Conservation (phyloP, 2,888 invertebrate genomes). For the Cerceris rybyensis region DNA sequence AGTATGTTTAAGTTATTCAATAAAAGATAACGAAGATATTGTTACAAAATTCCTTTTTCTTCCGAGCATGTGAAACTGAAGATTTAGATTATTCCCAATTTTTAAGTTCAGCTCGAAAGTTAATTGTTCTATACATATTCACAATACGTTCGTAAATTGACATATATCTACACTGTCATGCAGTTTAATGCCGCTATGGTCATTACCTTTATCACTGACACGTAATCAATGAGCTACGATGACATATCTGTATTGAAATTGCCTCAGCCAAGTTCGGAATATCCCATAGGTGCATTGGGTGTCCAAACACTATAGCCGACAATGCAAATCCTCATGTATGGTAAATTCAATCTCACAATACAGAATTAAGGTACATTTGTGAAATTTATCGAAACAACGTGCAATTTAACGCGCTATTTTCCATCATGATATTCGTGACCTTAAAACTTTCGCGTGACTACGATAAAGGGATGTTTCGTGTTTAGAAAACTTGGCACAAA, state of each 20-base stretch:
- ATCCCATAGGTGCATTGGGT: not conserved
- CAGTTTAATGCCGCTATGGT: conserved; percentile 9
- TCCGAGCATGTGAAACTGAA: no score
- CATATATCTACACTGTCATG: conserved; percentile 20
- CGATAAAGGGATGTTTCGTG: no score
- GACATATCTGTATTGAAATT: conserved; percentile 10
- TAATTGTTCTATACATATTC: not conserved
- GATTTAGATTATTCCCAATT: no score
- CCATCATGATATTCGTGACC: no score
- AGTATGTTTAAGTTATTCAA: no score
- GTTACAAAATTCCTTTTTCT: no score
- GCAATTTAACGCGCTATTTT: not conserved
- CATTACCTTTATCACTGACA: conserved; percentile 34
- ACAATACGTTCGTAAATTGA: conserved; percentile 17
- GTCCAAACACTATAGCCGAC: not conserved
- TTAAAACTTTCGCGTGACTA: no score
- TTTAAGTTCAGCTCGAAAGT: conserved; percentile 10
- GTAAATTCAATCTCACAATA: conserved; percentile 1
- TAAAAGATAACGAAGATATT: no score
- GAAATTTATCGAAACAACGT: not conserved
- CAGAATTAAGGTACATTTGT: not conserved
- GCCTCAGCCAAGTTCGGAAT: not conserved
- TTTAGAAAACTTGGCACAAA: no score
- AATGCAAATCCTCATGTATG: not conserved
- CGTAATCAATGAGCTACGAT: conserved; percentile 42